Conservation (phyloP, 2,113 vertebrate genomes). For the Todiramphus chloris region DNA sequence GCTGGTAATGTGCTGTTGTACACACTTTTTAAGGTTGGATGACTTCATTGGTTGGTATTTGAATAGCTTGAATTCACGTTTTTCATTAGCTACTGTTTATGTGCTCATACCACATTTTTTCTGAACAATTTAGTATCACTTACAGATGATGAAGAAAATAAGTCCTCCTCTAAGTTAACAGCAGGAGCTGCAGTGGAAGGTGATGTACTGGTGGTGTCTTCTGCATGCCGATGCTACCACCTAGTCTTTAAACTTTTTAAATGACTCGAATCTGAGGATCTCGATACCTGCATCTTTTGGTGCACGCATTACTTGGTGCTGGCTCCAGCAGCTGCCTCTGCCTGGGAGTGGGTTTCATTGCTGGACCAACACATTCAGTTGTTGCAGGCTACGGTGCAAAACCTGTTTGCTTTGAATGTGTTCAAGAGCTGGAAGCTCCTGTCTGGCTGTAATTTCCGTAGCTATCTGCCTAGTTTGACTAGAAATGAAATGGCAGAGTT, state of each 20-base stretch:
- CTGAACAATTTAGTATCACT: not conserved
- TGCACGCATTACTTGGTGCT: accelerated
- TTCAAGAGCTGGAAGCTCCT: not conserved
- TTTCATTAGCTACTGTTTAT: not conserved
- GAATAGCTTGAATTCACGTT: not conserved
- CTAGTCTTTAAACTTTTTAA: not conserved
- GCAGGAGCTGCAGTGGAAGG: not conserved
- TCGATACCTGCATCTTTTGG: not conserved
- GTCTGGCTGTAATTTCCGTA: not conserved
- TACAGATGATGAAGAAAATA: not conserved
- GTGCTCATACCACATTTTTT: not conserved
- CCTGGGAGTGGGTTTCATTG: not conserved
- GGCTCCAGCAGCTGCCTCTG: not conserved
- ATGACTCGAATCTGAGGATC: not conserved
- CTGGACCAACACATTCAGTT: not conserved
- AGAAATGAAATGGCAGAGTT: not conserved
- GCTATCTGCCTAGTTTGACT: not conserved
- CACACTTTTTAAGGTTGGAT: constrained; percentile 11
- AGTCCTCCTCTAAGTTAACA: not conserved
- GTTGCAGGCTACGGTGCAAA: not conserved
- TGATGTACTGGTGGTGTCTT: not conserved
- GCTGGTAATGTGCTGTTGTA: constrained; percentile 27
- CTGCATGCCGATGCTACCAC: not conserved
- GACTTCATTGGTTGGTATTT: constrained; percentile 14
- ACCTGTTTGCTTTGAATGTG: not conserved